Evolutionary conservation across 1,140 invertebrate species (phyloP), one percentile per base, ranked within the genome.

Genomic region (Spodoptera litura): DNA sequence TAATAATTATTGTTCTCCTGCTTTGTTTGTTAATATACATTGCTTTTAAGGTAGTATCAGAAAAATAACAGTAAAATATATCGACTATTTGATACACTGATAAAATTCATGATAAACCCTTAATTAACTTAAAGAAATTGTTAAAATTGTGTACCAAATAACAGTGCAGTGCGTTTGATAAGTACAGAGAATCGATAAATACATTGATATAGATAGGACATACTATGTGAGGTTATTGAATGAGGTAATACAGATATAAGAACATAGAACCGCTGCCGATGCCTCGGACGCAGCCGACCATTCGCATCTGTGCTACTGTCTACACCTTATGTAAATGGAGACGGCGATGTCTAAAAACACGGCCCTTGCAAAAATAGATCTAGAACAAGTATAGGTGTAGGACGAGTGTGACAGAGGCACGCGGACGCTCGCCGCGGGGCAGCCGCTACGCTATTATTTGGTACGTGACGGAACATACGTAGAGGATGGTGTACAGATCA

Each of bases 1-100:
- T 93, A 91, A 93, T 94, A 94, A 94, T 94, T 94, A 94, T 94
- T 94, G 93, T 94, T 94, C 93, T 93, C 89, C 91, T 93, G 92
- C 87, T 91, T 94, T 93, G 88, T 93, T 92, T 93, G 90, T 93
- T 70, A 93, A 92, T 92, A 94, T 92, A 94, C 91, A 94, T 93
- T 94, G 93, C 91, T 94, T 93, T 91, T 89, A 94, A 72, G 84
- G 89, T 91, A 91, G 89, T 91, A 85, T 90, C 91, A 93, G 92
- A 94, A 94, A 93, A 94, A 93, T 94, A 94, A 94, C 93, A 91
- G 88, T 91, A 91, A 92, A 92, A 93, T 93, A 93, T 92, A 93
- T 91, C 82, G 88, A 92, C 87, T 92, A 92, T 90, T 86, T 86
- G 85, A 89, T 89, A 94, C 85, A 87, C 85, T 88, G 90, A 93